phyloP scores from a whole-genome alignment of 2,113 vertebrate genomes.

The Laticauda colubrina region DNA sequence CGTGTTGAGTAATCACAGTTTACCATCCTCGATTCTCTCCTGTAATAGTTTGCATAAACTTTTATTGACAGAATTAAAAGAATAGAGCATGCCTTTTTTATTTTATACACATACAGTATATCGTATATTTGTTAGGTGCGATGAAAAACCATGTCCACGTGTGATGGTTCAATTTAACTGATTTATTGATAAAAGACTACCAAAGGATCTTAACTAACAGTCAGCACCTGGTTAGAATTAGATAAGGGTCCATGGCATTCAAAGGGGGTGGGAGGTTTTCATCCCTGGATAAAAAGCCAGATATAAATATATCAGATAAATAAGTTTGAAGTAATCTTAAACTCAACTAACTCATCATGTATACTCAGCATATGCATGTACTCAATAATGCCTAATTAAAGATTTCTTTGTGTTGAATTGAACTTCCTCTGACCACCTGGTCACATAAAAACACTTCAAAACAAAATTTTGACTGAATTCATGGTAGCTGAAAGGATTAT shows the following conservation, averaged over 20 bases:
- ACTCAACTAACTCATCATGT: neutral
- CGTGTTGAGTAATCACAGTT: neutral
- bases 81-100: neutral
- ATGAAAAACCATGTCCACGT: too few species aligned
- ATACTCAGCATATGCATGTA: neutral
- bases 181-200: too few species aligned
- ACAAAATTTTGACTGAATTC: neutral
- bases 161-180: too few species aligned
- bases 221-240: too few species aligned
- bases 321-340: neutral
- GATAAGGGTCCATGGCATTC: too few species aligned
- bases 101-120: neutral
- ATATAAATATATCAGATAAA: neutral
- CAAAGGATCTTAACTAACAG: too few species aligned
- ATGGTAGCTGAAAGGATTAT: neutral
- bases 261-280: neutral
- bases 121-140: constrained; percentile 13
- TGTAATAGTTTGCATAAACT: neutral
- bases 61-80: neutral
- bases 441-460: neutral
- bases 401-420: neutral
- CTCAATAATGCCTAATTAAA: neutral
- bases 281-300: neutral
- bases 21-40: neutral
- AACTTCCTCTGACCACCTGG: neutral